Percentiles rank a stretch among this genome's conserved stretches.
Evolutionary conservation across 53 echinoderm and acorn worm species (phyloP).

Genomic region (Henricia sp.): DNA sequence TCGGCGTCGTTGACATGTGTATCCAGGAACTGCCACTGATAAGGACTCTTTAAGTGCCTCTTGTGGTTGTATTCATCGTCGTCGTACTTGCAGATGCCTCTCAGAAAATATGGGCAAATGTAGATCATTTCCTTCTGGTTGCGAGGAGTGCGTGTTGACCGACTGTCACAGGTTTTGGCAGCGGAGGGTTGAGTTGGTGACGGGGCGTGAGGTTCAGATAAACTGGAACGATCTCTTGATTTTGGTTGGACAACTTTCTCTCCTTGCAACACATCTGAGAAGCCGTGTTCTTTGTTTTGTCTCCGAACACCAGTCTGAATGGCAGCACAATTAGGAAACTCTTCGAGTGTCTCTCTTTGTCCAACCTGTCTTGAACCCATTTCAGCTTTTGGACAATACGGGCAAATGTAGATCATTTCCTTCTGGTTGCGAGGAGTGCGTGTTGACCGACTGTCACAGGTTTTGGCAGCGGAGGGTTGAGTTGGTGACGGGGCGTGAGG

Average conservation of each 20-base stretch:
- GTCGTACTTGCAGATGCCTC: slow-evolving; percentile 6
- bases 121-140: slow-evolving; percentile 14
- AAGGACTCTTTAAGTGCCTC: slow-evolving; percentile 11
- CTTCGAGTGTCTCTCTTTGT: not conserved
- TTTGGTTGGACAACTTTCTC: not conserved
- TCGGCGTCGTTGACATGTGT: not conserved
- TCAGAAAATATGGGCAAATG: slow-evolving; percentile 44
- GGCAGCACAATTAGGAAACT: not conserved
- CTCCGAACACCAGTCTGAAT: no score
- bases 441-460: no score
- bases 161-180: not conserved
- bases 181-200: not conserved
- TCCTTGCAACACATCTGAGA: not conserved
- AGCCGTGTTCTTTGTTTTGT: not conserved
- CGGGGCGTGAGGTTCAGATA: not conserved
- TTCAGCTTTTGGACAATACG: not conserved
- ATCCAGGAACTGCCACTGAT: slow-evolving; percentile 37
- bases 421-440: not conserved
- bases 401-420: not conserved
- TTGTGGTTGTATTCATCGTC: slow-evolving; percentile 41
- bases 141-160: not conserved
- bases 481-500: no score
- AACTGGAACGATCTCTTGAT: not conserved
- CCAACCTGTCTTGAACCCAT: not conserved
- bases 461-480: no score